These are phyloP conservation scores for Tetranychus piercei DNA, from an alignment of 2,888 invertebrate genomes.

Conservation along the genomic window DNA sequence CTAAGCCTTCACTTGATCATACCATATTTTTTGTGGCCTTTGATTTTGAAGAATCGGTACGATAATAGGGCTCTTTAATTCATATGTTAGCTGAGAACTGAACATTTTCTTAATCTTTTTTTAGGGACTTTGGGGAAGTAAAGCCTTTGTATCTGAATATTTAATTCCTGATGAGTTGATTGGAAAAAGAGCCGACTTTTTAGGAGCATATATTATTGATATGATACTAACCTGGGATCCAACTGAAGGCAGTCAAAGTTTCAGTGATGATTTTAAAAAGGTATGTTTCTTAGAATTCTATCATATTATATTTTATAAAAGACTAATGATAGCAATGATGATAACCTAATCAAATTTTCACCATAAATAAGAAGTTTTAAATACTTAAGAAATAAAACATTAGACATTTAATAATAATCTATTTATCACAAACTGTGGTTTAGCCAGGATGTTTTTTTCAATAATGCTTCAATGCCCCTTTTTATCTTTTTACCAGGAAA, in stretches of 20 bases:
- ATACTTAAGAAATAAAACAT: no score
- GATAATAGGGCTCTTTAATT: background rate
- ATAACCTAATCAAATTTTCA: background rate
- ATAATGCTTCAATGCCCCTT: no score
- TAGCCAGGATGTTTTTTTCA: background rate
- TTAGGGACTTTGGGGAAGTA: constrained; percentile 30
- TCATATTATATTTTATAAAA: background rate
- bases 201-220: constrained; percentile 30
- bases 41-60: constrained; percentile 32
- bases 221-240: constrained; percentile 32
- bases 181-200: constrained; percentile 18
- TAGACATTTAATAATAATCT: background rate
- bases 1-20: constrained; percentile 26
- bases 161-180: constrained; percentile 28
- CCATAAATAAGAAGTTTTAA: background rate
- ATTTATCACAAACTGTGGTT: background rate
- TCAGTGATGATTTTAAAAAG: constrained; percentile 6
- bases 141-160: constrained; percentile 31
- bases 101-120: background rate
- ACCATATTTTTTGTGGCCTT: constrained; percentile 33
- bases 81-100: background rate
- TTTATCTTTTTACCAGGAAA: background rate
- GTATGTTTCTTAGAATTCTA: background rate
- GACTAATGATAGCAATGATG: no score
- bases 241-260: constrained; percentile 24